Evolutionary conservation across 64 coral and sea anemone genomes (phyloP).

Genomic region (Dendronephthya gigantea): DNA sequence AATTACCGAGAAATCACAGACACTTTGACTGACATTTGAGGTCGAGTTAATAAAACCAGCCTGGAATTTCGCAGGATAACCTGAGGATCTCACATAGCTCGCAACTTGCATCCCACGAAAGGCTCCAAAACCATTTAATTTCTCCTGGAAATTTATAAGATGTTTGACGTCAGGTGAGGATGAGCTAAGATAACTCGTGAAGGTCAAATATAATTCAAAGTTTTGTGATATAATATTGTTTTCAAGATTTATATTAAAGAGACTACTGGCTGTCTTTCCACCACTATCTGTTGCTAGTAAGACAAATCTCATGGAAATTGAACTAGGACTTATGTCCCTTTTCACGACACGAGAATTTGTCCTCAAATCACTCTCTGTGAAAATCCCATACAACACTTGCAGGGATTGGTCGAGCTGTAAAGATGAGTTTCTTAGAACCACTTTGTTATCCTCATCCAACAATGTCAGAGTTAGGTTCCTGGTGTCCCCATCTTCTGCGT

Average conservation of each 20-base stretch:
- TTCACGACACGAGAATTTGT: neutral
- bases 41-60: neutral
- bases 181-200: slow-evolving; percentile 13
- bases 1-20: neutral
- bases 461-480: slow-evolving; percentile 10
- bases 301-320: neutral
- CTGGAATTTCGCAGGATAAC: neutral
- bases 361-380: neutral
- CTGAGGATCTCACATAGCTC: neutral
- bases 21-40: neutral
- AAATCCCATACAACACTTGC: slow-evolving; percentile 16
- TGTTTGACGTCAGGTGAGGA: slow-evolving; percentile 5
- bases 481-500: slow-evolving; percentile 31
- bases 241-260: neutral
- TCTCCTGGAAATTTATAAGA: neutral
- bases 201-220: slow-evolving; percentile 1
- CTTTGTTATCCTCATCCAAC: neutral
- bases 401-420: slow-evolving; percentile 8
- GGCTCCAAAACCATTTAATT: neutral
- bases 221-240: neutral
- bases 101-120: neutral
- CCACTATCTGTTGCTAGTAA: slow-evolving; percentile 18
- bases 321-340: neutral
- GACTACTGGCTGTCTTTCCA: slow-evolving; percentile 4
- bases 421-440: slow-evolving; percentile 7